Base-by-base conservation (phyloP, 2,888 invertebrate species). In the Lasius platythorax region DNA sequence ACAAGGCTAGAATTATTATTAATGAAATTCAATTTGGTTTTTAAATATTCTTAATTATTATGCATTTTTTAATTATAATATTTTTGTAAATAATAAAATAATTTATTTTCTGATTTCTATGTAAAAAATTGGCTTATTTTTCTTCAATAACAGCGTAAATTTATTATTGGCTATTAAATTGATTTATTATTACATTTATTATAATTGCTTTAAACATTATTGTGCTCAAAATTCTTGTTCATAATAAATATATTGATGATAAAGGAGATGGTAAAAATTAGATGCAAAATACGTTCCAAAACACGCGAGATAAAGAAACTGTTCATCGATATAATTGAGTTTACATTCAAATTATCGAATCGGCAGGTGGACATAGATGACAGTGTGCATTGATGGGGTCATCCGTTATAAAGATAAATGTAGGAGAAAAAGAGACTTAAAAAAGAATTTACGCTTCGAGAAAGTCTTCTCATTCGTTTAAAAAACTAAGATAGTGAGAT, bases 221-320 rank as follows among this genome's bases (percentile, higher is more conserved):
- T 43, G n/a, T 3, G 18, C 33, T 9, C 18, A 18, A 63, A 43
- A 43, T 46, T 63, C 8, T 30, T 61, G 33, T 33, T 15, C 2
- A 9, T 11, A 43, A 43, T 74, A 43, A 72, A 33, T 15, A 15
- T 15, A n/a, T 5, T 30, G 9, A 4, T 3, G 5, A 46, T 33
- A 50, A 64, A 64, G 3, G 0, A 75, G 11, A 46, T 11, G 23
- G n/a, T 23, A 30, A 64, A 64, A 61, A 75, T 50, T 15, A 46
- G 18, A 33, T 18, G 15, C 23, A 11, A 43, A 6, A 50, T 23
- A 37, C 33, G 18, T 66, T 64, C n/a, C 15, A 75, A 64, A 75
- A 46, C 18, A 23, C 64, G 6, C 11, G 18, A 75, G 66, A 66
- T 75, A 75, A 46, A 75, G 46, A 40, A 63, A 66, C 37, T 46